Percentiles rank a stretch among this genome's conserved stretches.
Evolutionary conservation across 1,140 invertebrate species (phyloP).

Genomic region (Lepidotrigona ventralis): DNA sequence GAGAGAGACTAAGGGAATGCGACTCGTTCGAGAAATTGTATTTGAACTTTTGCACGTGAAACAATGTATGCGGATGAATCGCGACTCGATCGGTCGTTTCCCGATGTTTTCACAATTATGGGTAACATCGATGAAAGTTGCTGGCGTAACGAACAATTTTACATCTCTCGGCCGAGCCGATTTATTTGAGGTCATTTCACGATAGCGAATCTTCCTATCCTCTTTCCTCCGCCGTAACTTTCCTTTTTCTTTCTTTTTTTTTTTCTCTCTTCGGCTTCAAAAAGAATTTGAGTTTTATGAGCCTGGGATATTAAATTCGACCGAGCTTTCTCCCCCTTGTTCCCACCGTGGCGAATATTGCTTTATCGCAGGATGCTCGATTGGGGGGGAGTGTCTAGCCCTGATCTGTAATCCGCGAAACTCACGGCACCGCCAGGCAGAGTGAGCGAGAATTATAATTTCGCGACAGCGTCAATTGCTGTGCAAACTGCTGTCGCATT

Average conservation of each 20-base stretch:
- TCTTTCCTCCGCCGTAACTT: constrained; percentile 1
- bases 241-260: constrained; percentile 39
- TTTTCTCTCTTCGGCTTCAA: not conserved
- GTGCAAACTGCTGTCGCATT: constrained; percentile 19
- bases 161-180: constrained; percentile 1
- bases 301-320: constrained; percentile 57
- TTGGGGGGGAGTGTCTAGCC: constrained; percentile 4
- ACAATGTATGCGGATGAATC: too few species aligned
- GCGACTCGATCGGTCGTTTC: too few species aligned
- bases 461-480: constrained; percentile 7
- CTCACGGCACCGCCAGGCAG: not conserved
- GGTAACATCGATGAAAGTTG: constrained; percentile 1
- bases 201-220: constrained; percentile 22
- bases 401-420: constrained; percentile 38
- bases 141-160: not conserved
- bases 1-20: too few species aligned
- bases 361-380: not conserved
- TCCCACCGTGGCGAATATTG: not conserved
- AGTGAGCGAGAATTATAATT: constrained; percentile 13
- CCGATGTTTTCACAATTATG: not conserved
- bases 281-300: constrained; percentile 52
- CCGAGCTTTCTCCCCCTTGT: not conserved
- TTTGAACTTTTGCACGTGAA: too few species aligned
- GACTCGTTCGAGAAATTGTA: too few species aligned
- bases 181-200: constrained; percentile 55